These are phyloP conservation scores for Nycticorax nycticorax DNA, from an alignment of 2,113 vertebrate genomes.

Conservation along the genomic window DNA sequence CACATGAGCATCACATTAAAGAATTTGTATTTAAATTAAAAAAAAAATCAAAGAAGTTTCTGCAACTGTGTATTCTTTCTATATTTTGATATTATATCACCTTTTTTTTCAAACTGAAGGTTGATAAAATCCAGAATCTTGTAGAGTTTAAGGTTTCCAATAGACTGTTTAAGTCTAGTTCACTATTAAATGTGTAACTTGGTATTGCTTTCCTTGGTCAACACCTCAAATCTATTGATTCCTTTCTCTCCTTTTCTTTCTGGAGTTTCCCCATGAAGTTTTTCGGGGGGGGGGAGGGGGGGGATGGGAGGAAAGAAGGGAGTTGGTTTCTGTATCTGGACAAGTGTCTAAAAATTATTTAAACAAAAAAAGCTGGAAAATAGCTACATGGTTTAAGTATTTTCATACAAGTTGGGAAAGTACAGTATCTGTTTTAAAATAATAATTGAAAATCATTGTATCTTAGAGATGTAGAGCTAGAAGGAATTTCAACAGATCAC, in stretches of 20 bases:
- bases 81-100: neutral
- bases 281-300: fast-evolving
- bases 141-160: neutral
- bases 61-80: neutral
- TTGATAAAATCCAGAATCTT: neutral
- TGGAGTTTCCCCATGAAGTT: neutral
- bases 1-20: neutral
- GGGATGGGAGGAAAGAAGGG: neutral
- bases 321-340: neutral
- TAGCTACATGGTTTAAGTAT: neutral
- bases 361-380: neutral
- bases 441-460: neutral
- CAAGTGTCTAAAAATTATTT: neutral
- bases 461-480: neutral
- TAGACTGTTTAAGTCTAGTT: neutral
- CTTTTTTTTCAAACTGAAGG: neutral
- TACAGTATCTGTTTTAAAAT: neutral
- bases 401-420: neutral
- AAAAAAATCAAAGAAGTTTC: neutral
- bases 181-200: neutral
- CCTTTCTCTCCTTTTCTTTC: neutral
- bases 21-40: neutral
- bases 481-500: neutral
- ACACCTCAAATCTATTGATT: neutral
- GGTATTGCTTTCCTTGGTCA: neutral